Base-by-base conservation (phyloP, 2,888 invertebrate species). In the Torymus aiolomorphi region DNA sequence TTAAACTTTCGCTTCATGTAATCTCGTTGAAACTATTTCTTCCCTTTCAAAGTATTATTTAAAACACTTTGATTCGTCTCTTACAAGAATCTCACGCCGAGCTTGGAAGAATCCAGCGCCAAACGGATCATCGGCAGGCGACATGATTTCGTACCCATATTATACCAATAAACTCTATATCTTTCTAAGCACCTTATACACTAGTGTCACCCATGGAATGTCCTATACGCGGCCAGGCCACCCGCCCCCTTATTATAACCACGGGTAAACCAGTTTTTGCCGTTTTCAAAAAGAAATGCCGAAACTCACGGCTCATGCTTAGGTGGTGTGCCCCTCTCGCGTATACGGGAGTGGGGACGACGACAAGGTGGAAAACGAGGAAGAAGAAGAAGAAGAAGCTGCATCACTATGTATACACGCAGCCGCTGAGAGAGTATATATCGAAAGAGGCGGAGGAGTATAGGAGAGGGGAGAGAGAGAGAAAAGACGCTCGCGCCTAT, bases 301-400 rank as follows among this genome's bases (percentile, higher is more conserved):
- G 73, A 67, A 78, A 78, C 42, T 42, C 42, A 42, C 42, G 8
- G 8, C 8, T 5, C n/a, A n/a, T n/a, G 42, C 42, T 42, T 42
- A 42, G 42, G 42, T 42, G 42, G 42, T 42, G 42, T 42, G 42
- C 42, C 42, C 8, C 42, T 5, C 42, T 5, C 42, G 42, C 42
- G 42, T 10, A 10, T 1, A 42, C 42, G 8, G 42, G 42, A 42
- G 42, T 42, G 73, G 61, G 67, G 31, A 62, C 42, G 67, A 63
- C 59, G 42, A 65, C 63, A n/a, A 42, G 42, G 20, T 13, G 61
- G 59, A n/a, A 54, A 31, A 49, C 31, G 52, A 42, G 57, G n/a
- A 59, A 61, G 54, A 5, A 12, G 62, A 71, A 78, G 80, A 82
- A 80, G 80, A 82, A 79, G 80, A 67, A 76, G 72, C 80, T 62